Conservation (phyloP, 2,888 invertebrate genomes). For the Microctonus hyperodae region DNA sequence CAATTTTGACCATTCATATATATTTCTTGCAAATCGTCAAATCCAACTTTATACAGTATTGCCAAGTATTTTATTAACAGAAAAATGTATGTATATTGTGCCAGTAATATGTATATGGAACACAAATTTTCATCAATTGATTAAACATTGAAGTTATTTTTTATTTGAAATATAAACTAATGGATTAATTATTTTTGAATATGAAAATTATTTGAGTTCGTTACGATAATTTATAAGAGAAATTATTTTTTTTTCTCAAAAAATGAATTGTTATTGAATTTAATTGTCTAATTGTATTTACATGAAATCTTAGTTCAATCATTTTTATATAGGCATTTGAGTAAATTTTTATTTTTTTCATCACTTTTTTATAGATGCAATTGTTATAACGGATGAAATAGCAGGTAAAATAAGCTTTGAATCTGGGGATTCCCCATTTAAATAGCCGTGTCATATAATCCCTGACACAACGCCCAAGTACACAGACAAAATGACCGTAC, state of each 20-base stretch:
- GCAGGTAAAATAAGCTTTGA: background rate
- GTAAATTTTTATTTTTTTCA: background rate
- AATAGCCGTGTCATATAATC: conserved; percentile 15
- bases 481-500: background rate
- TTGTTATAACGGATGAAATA: background rate
- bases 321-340: no score
- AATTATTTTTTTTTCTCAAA: no score
- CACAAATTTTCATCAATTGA: background rate
- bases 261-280: no score
- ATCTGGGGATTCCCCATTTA: background rate
- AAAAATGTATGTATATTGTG: background rate
- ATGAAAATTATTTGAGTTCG: no score
- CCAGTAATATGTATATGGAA: background rate
- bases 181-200: background rate
- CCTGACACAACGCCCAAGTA: background rate
- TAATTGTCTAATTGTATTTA: no score
- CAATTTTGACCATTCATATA: background rate
- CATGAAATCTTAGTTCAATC: no score
- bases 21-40: no score
- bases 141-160: background rate
- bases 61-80: background rate
- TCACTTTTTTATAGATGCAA: background rate
- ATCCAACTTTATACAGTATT: no score
- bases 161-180: background rate
- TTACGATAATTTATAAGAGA: no score